Percentiles rank a stretch among this genome's conserved stretches.
Conservation (phyloP, 1,140 invertebrate genomes). For the Macrosteles quadrilineatus region DNA sequence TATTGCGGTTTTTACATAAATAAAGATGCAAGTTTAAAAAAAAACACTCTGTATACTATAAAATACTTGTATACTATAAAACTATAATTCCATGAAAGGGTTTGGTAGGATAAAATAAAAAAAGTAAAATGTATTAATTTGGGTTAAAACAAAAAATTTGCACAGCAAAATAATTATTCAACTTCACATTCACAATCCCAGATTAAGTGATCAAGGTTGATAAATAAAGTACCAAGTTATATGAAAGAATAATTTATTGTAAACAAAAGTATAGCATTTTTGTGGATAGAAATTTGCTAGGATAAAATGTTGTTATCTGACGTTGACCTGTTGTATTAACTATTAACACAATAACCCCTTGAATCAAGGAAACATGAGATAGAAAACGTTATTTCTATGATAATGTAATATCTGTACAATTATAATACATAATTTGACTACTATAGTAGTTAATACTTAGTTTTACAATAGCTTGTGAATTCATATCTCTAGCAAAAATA, state of each 20-base stretch:
- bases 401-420: constrained; percentile 11
- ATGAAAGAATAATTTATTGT: constrained; percentile 17
- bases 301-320: not conserved
- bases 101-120: too few species aligned
- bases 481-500: constrained; percentile 4
- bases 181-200: too few species aligned
- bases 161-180: too few species aligned
- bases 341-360: not conserved
- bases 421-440: constrained; percentile 14
- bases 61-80: too few species aligned
- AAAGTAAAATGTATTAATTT: too few species aligned
- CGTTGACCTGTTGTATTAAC: not conserved
- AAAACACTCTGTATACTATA: too few species aligned
- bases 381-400: constrained; percentile 13
- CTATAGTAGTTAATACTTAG: constrained; percentile 10
- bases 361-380: not conserved
- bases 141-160: too few species aligned
- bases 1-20: too few species aligned
- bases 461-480: constrained; percentile 1
- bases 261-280: constrained; percentile 17
- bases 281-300: constrained; percentile 6
- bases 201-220: too few species aligned
- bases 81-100: too few species aligned
- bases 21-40: too few species aligned
- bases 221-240: not conserved